These are phyloP conservation scores for Tyto alba DNA, from an alignment of 2,113 vertebrate genomes.

Conservation along the genomic window DNA sequence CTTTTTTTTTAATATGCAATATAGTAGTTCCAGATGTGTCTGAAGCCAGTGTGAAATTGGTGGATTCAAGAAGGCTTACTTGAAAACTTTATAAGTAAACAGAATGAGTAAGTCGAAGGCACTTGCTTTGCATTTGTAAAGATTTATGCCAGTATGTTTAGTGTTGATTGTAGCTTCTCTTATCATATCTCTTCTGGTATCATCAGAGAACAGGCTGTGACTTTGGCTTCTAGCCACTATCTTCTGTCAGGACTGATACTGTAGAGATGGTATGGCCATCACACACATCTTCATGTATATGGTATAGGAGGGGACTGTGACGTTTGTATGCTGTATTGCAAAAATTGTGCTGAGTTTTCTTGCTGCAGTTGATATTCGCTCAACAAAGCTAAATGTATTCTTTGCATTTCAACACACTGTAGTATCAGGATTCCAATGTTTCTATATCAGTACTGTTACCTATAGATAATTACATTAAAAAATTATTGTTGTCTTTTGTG, in stretches of 20 bases:
- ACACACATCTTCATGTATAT: background rate
- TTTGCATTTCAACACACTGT: background rate
- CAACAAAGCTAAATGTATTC: background rate
- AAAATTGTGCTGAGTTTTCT: background rate
- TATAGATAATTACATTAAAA: background rate
- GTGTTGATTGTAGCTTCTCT: background rate
- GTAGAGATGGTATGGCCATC: background rate
- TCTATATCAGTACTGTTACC: background rate
- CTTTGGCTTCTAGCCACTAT: background rate
- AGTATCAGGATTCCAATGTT: background rate
- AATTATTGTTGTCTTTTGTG: background rate
- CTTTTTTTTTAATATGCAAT: background rate
- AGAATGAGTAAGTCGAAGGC: background rate
- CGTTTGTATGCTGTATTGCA: background rate
- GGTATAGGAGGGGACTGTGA: background rate
- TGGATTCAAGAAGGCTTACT: background rate
- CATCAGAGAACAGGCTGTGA: background rate
- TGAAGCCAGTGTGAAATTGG: background rate
- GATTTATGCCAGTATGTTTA: background rate
- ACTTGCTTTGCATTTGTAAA: background rate
- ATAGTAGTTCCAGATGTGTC: background rate
- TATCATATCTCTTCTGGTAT: background rate
- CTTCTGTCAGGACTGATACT: background rate
- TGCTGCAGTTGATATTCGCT: background rate
- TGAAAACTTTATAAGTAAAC: background rate